These are phyloP conservation scores for Drosophila sordidula DNA, from an alignment of 2,888 invertebrate species.

Conservation along the genomic window DNA sequence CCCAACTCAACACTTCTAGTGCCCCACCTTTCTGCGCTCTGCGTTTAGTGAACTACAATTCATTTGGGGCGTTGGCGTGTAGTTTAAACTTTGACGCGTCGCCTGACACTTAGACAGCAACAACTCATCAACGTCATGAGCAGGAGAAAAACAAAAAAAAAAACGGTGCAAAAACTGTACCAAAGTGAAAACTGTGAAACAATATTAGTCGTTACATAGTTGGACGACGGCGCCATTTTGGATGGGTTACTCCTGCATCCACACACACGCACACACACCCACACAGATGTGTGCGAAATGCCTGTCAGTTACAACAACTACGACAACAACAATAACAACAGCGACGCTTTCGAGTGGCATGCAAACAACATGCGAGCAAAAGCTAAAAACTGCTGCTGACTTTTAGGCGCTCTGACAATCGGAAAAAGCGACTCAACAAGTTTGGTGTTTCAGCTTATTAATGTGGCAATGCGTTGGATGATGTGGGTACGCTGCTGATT, in stretches of 20 bases:
- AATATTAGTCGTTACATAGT: constrained; percentile 67
- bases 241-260: constrained; percentile 36
- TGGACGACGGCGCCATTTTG: constrained; percentile 20
- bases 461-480: constrained; percentile 4
- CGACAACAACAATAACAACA: constrained; percentile 18
- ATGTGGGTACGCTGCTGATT: neutral
- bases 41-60: constrained; percentile 51
- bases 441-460: constrained; percentile 25
- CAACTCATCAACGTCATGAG: constrained; percentile 80
- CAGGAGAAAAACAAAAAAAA: constrained; percentile 36
- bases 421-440: constrained; percentile 30
- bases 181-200: constrained; percentile 67
- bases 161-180: constrained; percentile 35
- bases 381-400: constrained; percentile 24
- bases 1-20: neutral
- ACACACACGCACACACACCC: constrained; percentile 7
- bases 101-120: constrained; percentile 80
- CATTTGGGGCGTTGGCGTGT: constrained; percentile 73
- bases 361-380: constrained; percentile 27
- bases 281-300: constrained; percentile 27
- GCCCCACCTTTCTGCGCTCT: neutral
- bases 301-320: constrained; percentile 40
- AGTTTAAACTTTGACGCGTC: constrained; percentile 82
- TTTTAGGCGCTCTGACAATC: constrained; percentile 28
- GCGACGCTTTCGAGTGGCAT: constrained; percentile 26